These are phyloP conservation scores for Iselma pallidipennis DNA, from an alignment of 2,888 invertebrate species.

Conservation along the genomic window DNA sequence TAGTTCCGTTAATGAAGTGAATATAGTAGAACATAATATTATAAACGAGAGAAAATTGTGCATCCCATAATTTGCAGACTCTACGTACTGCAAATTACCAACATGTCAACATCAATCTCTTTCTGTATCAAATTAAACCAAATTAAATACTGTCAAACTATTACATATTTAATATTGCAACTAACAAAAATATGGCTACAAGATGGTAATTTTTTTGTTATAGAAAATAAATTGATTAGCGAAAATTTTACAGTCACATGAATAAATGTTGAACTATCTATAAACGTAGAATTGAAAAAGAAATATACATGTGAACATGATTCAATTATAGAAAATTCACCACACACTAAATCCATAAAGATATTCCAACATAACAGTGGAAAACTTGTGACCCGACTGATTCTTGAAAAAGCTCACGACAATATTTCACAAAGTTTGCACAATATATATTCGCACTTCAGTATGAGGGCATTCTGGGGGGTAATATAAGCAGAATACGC, in stretches of 20 bases:
- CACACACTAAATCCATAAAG: not conserved
- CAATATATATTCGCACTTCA: constrained; percentile 26
- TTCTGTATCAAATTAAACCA: too few relatives aligned
- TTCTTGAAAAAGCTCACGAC: not conserved
- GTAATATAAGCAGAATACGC: constrained; percentile 29
- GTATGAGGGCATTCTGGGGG: constrained; percentile 15
- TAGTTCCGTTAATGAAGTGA: constrained; percentile 21
- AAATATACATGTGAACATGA: too few relatives aligned
- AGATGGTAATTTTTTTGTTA: too few relatives aligned
- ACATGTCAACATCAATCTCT: not conserved
- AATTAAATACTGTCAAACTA: constrained; percentile 10
- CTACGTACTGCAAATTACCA: constrained; percentile 7
- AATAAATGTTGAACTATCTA: too few relatives aligned
- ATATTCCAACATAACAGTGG: not conserved
- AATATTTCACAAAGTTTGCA: constrained; percentile 24
- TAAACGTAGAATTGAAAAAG: too few relatives aligned
- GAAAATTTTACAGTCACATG: too few relatives aligned
- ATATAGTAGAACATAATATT: constrained; percentile 14
- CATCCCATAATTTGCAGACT: constrained; percentile 19
- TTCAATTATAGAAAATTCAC: not conserved
- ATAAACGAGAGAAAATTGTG: constrained; percentile 19
- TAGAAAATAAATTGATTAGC: too few relatives aligned
- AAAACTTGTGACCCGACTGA: not conserved
- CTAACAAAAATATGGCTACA: too few relatives aligned
- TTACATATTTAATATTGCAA: too few relatives aligned